Evolutionary conservation across 2,888 invertebrate species (phyloP).

Genomic region (Tiliacea aurago): DNA sequence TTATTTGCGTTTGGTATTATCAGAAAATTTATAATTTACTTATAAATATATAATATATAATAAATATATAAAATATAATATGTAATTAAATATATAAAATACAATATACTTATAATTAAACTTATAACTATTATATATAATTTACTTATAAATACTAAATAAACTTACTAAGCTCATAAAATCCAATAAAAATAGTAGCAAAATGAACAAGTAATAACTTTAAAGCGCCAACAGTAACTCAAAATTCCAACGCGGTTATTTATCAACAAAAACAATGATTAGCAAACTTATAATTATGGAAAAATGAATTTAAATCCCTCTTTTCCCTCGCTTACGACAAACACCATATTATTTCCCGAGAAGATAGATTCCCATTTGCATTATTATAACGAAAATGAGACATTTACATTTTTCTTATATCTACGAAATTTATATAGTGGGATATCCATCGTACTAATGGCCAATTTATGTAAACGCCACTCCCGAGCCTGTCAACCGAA

Average conservation of each 20-base stretch:
- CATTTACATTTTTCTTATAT: conserved; percentile 54
- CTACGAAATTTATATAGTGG: conserved; percentile 60
- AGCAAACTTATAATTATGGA: conserved; percentile 1
- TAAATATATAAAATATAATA: too few species aligned
- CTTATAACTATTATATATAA: too few species aligned
- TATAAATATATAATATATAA: too few species aligned
- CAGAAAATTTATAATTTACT: too few species aligned
- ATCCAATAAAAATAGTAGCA: background rate
- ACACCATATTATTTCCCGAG: conserved; percentile 23
- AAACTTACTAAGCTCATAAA: background rate
- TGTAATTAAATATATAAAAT: too few species aligned
- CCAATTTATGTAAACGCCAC: conserved; percentile 67
- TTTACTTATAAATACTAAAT: background rate
- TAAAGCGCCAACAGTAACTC: background rate
- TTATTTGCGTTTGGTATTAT: background rate
- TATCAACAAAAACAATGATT: background rate
- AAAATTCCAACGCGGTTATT: background rate
- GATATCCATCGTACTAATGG: conserved; percentile 62
- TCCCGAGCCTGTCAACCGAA: conserved; percentile 49
- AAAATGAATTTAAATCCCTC: conserved; percentile 11
- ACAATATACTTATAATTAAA: too few species aligned
- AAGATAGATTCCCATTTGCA: conserved; percentile 47
- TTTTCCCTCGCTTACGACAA: conserved; percentile 13
- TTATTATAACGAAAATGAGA: conserved; percentile 49
- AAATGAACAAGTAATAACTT: background rate